Percentiles rank a stretch among this genome's conserved stretches.
Conservation (phyloP, 2,113 vertebrate genomes). For the Heloderma charlesbogerti region DNA sequence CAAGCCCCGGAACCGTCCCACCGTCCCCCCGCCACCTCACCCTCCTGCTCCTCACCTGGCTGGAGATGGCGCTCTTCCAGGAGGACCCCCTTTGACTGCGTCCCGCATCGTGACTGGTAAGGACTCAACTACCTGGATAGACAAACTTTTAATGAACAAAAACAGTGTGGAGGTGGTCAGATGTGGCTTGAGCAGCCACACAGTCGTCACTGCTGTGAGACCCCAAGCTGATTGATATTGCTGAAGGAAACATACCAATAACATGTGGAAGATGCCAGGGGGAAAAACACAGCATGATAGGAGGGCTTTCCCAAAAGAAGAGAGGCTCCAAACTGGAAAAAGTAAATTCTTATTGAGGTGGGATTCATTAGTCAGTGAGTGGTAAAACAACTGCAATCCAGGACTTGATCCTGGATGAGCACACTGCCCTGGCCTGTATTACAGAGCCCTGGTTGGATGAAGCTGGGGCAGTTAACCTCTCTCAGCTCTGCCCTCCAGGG, state of each 20-base stretch:
- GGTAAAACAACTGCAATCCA: too few relatives aligned
- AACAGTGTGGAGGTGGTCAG: not conserved
- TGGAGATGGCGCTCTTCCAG: slow-evolving; percentile 62
- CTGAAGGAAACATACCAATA: not conserved
- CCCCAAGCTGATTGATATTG: not conserved
- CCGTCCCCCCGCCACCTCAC: slow-evolving; percentile 90
- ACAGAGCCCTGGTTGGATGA: too few relatives aligned
- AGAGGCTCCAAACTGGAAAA: too few relatives aligned
- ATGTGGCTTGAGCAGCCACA: not conserved
- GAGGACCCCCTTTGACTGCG: slow-evolving; percentile 64
- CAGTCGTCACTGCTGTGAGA: not conserved
- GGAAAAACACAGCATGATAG: too few relatives aligned
- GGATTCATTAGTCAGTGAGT: not conserved
- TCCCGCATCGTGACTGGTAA: slow-evolving; percentile 92
- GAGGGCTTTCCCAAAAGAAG: not conserved
- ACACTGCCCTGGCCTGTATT: too few relatives aligned
- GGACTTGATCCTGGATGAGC: too few relatives aligned
- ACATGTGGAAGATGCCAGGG: not conserved
- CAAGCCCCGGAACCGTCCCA: slow-evolving; percentile 92
- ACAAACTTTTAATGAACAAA: not conserved
- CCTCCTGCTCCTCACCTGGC: slow-evolving; percentile 74
- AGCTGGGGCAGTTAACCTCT: too few relatives aligned
- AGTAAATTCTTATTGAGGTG: not conserved
- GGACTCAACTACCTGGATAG: not conserved
- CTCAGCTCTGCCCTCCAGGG: too few relatives aligned